Base-by-base conservation (phyloP, 2,888 invertebrate species). In the Oscheius onirici region DNA sequence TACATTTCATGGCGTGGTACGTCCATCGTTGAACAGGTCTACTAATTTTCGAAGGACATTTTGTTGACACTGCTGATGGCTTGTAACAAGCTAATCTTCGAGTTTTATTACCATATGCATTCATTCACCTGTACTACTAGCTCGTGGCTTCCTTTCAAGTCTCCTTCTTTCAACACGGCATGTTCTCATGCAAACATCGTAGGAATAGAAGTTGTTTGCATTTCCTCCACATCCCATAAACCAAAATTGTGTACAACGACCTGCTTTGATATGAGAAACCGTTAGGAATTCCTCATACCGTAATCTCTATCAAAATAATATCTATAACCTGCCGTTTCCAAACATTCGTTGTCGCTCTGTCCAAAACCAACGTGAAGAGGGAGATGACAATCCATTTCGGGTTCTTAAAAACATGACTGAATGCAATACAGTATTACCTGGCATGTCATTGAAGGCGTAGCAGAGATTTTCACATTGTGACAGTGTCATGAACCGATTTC, bases 191-290 rank as follows among this genome's bases (percentile, higher is more conserved):
- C 79, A 79, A 24, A 76, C 71, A 41, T 79, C 78, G 44, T 76
- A 76, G 1, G 80, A 77, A 44, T 76, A 74, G 68, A 82, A 83
- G 57, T 78, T 78, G 65, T 82, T 83, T 43, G 77, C 80, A 60
- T 85, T 85, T n/a, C 84, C 84, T 5, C 84, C 85, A 66, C 85
- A 85, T 13, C 85, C 85, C 49, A 84, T 69, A 70, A 77, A 86
- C 85, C 85, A 86, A 69, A 84, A 86, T 44, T 83, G 76, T 8
- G 80, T 81, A 60, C 86, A 86, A 61, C 74, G 75, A 15, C 79
- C 84, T 85, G 69, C 34, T 76, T 69, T 60, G 13, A 40, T 13
- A 44, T 24, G n/a, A 41, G 71, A 20, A 24, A 17, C 22, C 17
- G 44, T 54, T 20, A 22, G 11, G 5, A 20, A 60, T 13, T 22